Conservation (phyloP, 2,113 vertebrate species). For the Lonchura striata region DNA sequence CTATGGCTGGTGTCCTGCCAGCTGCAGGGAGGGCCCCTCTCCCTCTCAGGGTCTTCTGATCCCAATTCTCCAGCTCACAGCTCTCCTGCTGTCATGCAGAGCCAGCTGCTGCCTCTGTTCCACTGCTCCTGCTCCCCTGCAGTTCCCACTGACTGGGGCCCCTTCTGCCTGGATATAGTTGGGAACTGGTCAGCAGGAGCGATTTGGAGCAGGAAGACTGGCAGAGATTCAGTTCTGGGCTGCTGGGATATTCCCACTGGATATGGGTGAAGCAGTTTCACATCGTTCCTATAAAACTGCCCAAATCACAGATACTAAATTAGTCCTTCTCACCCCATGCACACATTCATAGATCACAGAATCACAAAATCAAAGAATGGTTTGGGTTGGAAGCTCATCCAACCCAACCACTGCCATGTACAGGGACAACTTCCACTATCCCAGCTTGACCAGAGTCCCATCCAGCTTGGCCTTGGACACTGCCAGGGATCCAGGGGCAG, state of each 20-base stretch:
- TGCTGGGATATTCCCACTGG: not conserved
- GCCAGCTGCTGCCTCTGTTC: rapidly evolving
- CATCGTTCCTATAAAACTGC: not conserved
- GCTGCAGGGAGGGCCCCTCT: not conserved
- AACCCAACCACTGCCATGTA: not conserved
- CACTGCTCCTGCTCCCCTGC: not conserved
- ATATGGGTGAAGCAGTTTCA: not conserved
- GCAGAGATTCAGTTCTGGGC: not conserved
- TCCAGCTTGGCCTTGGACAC: not conserved
- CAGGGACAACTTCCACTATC: not conserved
- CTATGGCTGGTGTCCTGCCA: not conserved
- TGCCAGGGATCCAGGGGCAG: not conserved
- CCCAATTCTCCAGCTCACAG: not conserved
- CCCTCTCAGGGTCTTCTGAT: not conserved
- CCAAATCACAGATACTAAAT: not conserved
- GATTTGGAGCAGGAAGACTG: not conserved
- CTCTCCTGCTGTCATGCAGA: not conserved
- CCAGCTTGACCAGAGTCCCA: not conserved
- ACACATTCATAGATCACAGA: not conserved
- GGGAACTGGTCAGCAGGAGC: not conserved
- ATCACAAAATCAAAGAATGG: not conserved
- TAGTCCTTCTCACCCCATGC: not conserved
- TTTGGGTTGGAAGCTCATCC: not conserved
- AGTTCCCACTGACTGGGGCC: not conserved
- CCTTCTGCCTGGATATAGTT: not conserved